Evolutionary conservation across 2,797 vertebrate genomes (phyloP).

Genomic region (Sarcophilus harrisii): DNA sequence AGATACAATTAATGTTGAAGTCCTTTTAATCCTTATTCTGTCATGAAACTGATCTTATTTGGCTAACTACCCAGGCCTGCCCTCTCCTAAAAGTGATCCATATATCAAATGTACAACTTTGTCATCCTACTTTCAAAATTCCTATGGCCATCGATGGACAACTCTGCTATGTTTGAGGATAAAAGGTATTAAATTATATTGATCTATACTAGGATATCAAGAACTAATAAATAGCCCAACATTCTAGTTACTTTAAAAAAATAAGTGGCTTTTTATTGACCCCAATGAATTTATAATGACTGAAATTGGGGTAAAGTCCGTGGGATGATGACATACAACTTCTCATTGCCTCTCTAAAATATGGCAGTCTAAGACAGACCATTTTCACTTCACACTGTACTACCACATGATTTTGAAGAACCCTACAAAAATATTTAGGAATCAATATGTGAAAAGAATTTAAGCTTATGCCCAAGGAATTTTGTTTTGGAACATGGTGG

Average conservation of each 20-base stretch:
- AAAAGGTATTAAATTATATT: background rate
- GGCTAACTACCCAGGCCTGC: background rate
- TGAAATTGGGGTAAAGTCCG: background rate
- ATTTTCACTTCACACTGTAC: background rate
- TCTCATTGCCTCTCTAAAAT: background rate
- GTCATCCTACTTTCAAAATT: background rate
- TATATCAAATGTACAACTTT: background rate
- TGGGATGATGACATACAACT: background rate
- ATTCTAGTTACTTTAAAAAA: background rate
- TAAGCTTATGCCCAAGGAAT: background rate
- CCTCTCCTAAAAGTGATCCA: background rate
- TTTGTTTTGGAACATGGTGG: background rate
- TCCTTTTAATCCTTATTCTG: too few species aligned
- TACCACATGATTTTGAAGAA: background rate
- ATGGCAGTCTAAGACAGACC: background rate
- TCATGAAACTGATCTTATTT: background rate
- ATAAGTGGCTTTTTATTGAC: background rate
- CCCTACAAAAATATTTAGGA: background rate
- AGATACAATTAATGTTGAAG: too few species aligned
- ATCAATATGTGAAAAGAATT: background rate
- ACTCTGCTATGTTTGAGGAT: background rate
- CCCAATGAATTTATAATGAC: background rate
- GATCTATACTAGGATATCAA: background rate
- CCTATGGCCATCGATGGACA: background rate
- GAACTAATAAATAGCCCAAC: background rate